Conservation (phyloP, 2,797 vertebrate species). For the Leptatherina wallacei region DNA sequence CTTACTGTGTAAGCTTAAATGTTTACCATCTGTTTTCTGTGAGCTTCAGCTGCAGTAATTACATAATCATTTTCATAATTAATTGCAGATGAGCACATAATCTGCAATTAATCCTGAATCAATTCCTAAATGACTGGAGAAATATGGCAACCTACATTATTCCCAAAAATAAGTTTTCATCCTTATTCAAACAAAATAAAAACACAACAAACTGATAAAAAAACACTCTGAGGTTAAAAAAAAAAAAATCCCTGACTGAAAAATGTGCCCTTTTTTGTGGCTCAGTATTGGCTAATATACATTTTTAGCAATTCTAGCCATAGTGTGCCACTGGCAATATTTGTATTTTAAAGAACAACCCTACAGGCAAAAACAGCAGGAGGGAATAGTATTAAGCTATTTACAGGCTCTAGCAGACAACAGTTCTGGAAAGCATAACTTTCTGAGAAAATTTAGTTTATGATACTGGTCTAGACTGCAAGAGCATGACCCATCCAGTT, state of each 20-base stretch:
- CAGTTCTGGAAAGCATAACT: not conserved
- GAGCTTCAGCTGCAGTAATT: not conserved
- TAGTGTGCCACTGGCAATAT: too few species aligned
- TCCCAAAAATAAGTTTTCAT: not conserved
- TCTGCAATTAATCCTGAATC: conserved; percentile 3
- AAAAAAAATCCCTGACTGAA: too few species aligned
- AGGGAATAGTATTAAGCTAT: not conserved
- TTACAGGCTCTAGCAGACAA: not conserved
- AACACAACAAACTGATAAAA: not conserved
- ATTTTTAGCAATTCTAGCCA: too few species aligned
- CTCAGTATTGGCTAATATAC: not conserved
- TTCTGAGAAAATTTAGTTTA: not conserved
- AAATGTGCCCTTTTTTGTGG: too few species aligned
- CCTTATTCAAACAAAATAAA: not conserved
- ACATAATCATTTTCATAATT: not conserved
- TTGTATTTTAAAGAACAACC: not conserved
- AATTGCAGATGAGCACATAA: conserved; percentile 1
- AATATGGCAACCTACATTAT: not conserved
- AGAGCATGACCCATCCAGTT: conserved; percentile 4
- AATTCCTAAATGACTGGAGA: not conserved
- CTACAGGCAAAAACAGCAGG: not conserved
- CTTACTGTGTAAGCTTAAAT: not conserved
- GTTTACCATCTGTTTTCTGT: not conserved
- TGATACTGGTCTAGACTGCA: not conserved
- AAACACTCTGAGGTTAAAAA: too few species aligned